Evolutionary conservation across 2,888 invertebrate genomes (phyloP), one percentile per base, ranked within the genome.

Genomic region (Trachelus stipa): DNA sequence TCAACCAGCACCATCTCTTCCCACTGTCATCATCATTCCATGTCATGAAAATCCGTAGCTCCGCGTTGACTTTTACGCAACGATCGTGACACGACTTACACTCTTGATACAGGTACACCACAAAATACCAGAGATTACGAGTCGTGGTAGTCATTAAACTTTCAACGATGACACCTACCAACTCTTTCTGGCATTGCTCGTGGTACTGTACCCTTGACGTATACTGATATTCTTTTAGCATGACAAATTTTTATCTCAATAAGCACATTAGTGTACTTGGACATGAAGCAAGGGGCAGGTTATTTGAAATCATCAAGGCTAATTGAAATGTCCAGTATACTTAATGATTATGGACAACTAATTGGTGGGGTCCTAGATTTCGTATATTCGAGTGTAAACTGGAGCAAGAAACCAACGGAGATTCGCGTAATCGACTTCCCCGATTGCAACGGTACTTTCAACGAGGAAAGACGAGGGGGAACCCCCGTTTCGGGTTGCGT

Each of bases 371-470:
- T 56, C 56, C 23, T 56, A 23, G 56, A 56, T 56, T 56, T 56
- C 56, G 56, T 56, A 23, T 9, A 56, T 56, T 56, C 23, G 23
- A 56, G 56, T 56, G 56, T 56, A 56, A 56, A 56, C 56, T 34
- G 71, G 71, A 71, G 71, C 71, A 71, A 56, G 56, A 71, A 34
- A 33, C 71, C 31, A 34, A 71, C 71, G 71, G 71, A 71, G 71
- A 71, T 71, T 71, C 71, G 71, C 71, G 33, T 71, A 71, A 71
- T 71, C 71, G 71, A 31, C 71, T 71, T 71, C 71, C 71, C 12
- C 34, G 31, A 31, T 34, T 11, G 73, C 73, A 80, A 80, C 80
- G 80, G 80, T 80, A 80, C 79, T 76, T 79, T 75, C 56, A 76
- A 76, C 15, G 56, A 56, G 23, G 23, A 56, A 56, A 0, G 56